Base-by-base conservation (phyloP, 1,140 invertebrate species). In the Aphelinus certus region DNA sequence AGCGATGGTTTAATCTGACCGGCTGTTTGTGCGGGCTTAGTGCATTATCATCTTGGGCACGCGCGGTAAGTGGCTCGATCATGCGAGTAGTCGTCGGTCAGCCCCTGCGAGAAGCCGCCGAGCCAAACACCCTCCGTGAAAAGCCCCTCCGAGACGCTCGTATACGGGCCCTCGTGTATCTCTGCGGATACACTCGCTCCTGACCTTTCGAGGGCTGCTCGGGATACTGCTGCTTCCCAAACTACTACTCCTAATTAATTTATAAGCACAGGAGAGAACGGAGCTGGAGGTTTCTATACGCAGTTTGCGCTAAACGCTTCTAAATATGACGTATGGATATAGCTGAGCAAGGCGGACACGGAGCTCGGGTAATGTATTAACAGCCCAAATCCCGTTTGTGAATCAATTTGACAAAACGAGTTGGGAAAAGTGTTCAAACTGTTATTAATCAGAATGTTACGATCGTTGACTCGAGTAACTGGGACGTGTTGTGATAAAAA, bases 31-130 rank as follows among this genome's bases (percentile, higher is more conserved):
- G 83, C 71, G 78, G 83, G 84, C 86, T 87, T 86, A 87, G 82
- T 83, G 82, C 81, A 83, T 87, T 87, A 87, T 87, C 84, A 86
- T 85, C 83, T 81, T 83, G 61, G 81, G 9, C 6, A 48, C 56
- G 65, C 57, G 42, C 43, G 53, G 82, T 85, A 86, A 86, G 84
- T 86, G 85, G 81, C 78, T 82, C 83, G 81, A 47, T 65, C 80
- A 81, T 80, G 81, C 79, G 55, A 61, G 75, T 26, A 26, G 26
- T 26, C 26, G 70, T 71, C 53, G 57, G 74, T 76, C 79, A 75
- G 78, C 80, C 82, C 83, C 85, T 83, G 81, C 80, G 84, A 85
- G 83, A 53, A 9, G 51, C 26, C 26, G 80, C 81, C 81, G 80
- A 78, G 81, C 84, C 84, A 85, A 61, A 62, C 57, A 57, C n/a